Evolutionary conservation across 2,888 invertebrate genomes (phyloP), one percentile per base, ranked within the genome.

Genomic region (Ochropleura leucogaster): DNA sequence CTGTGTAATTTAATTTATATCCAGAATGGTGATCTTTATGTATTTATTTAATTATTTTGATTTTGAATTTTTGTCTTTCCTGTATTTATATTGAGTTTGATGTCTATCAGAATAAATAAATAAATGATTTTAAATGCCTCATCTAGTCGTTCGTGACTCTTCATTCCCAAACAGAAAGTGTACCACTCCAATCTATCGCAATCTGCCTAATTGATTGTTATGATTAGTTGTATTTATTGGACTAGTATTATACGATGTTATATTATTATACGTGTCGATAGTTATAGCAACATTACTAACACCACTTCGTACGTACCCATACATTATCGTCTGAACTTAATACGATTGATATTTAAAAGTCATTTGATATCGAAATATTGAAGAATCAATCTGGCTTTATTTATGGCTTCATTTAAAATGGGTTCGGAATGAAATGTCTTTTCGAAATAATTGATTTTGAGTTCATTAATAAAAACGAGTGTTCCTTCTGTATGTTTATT

Each of bases 161-260:
- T 87, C 66, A 74, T 75, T 73, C 79, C 71, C 78, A 73, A 90
- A 89, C 88, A 81, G 88, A 92, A 91, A 92, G 91, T 91, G 88
- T 90, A 91, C 89, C 90, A 88, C 85, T 85, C 82, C 90, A 89
- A 93, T 92, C 91, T 90, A 89, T 90, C 87, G 92, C 92, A 93
- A 93, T 93, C 91, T 91, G 82, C 88, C 89, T 94, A 94, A 94
- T 93, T 93, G 94, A 94, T 94, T 93, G 92, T 93, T 93, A 88
- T 93, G 92, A 93, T 93, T 93, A 92, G 84, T 77, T 88, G 90
- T 90, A 91, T 93, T 92, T 92, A 93, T 93, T 91, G 90, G 87
- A 87, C 89, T 87, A 87, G 83, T 84, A 89, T 91, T 88, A 88
- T 80, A 79, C 57, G 74, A 74, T 67, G 77, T 73, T 79, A 79